phyloP scores from a whole-genome alignment of 2,113 vertebrate species.

The Colistium nudipinnis region DNA sequence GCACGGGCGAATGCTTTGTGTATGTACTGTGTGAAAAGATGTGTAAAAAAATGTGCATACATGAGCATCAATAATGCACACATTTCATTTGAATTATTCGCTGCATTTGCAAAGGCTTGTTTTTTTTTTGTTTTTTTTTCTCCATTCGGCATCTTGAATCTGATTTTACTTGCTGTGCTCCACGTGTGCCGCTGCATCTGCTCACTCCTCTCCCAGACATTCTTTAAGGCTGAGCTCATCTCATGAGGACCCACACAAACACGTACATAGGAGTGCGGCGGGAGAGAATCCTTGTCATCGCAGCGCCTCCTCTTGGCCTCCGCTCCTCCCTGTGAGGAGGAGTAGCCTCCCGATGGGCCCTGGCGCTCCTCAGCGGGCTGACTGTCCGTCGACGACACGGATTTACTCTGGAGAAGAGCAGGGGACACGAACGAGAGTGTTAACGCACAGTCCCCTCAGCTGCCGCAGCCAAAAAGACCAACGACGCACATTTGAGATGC shows the following conservation, averaged over 20 bases:
- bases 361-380: conserved; percentile 85
- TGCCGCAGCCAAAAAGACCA: not conserved
- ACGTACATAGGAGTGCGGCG: conserved; percentile 85
- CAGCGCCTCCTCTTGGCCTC: conserved; percentile 91
- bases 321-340: conserved; percentile 80
- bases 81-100: not conserved
- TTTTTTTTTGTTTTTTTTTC: not conserved
- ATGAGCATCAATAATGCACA: not conserved
- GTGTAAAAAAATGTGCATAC: not conserved
- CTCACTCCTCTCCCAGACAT: not conserved
- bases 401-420: conserved; percentile 79
- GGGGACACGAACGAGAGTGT: conserved; percentile 5
- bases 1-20: not conserved
- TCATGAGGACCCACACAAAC: not conserved
- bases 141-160: not conserved
- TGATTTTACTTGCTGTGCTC: not conserved
- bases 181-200: not conserved
- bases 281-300: conserved; percentile 88
- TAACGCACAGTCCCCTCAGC: not conserved
- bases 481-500: not conserved
- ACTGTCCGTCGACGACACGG: conserved; percentile 84
- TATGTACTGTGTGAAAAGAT: not conserved
- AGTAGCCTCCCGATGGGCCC: conserved; percentile 87
- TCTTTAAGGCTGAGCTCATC: not conserved
- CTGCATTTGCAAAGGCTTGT: not conserved